Base-by-base conservation (phyloP, 2,888 invertebrate species). In the Macrosiphum euphorbiae region DNA sequence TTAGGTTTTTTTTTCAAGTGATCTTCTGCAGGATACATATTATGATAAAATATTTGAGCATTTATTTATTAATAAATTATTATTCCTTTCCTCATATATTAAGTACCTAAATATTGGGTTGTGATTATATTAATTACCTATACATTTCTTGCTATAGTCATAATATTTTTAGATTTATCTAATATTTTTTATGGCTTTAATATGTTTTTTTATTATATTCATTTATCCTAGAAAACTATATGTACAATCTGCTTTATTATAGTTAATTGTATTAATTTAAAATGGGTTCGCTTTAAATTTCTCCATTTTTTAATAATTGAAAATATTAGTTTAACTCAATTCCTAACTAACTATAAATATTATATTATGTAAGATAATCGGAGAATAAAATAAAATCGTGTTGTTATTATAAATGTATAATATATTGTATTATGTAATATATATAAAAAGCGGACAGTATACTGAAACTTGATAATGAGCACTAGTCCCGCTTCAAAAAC, bases 371-470 rank as follows among this genome's bases (percentile, higher is more conserved):
- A 58, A 61, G 10, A 35, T n/a, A 16, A 35, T 16, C 5, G 16
- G 16, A 16, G 20, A 78, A 20, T 78, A 2, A 35, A 35, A 78
- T 78, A 11, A 20, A 78, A 78, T 78, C 8, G 20, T 35, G 58
- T 78, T 78, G 20, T 78, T 35, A 78, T 35, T 78, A 35, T 78
- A 78, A 78, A 35, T 78, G 20, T 8, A 35, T 35, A 20, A 3
- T 52, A 3, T 52, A 8, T 67, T 35, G 20, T 20, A 78, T 35
- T 78, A 35, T 35, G 8, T 78, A 35, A 8, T 35, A 1, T 67
- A 78, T 78, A 67, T 16, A 78, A 78, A 67, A 78, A 78, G 78
- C 78, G 78, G 78, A 78, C 78, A 78, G 78, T 78, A 78, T 78
- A 35, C 78, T 35, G 78, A 78, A 78, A 35, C 20, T 78, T 78